These are phyloP conservation scores for Andricus quercusramuli DNA, from an alignment of 2,888 invertebrate genomes.

Conservation along the genomic window DNA sequence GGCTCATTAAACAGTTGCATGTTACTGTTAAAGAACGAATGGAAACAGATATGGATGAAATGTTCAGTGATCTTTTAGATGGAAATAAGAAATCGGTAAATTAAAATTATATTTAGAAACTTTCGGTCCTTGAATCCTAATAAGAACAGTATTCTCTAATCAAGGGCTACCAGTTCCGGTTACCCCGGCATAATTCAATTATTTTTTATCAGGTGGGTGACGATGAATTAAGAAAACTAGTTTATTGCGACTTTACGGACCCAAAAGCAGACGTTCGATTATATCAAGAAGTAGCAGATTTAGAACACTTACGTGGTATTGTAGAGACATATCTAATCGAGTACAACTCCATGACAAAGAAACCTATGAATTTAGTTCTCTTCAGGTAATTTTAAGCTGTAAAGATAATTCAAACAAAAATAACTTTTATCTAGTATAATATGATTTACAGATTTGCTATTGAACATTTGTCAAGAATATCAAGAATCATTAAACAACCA, in stretches of 20 bases:
- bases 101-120: not conserved
- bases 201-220: constrained; percentile 84
- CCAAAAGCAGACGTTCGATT: constrained; percentile 93
- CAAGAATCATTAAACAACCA: constrained; percentile 94
- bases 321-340: constrained; percentile 94
- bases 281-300: constrained; percentile 92
- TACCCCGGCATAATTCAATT: not conserved
- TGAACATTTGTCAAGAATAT: constrained; percentile 95
- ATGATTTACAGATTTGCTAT: constrained; percentile 89
- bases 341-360: constrained; percentile 96
- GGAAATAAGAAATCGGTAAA: constrained; percentile 62
- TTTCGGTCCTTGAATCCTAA: too few species aligned
- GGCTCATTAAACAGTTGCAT: constrained; percentile 88
- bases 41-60: constrained; percentile 84
- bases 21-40: constrained; percentile 82
- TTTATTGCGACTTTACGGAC: constrained; percentile 97
- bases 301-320: constrained; percentile 88
- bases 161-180: too few species aligned
- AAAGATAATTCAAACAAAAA: not conserved
- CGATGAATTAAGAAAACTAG: constrained; percentile 89
- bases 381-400: constrained; percentile 82
- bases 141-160: too few species aligned
- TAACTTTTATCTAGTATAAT: too few species aligned
- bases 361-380: constrained; percentile 96
- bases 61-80: constrained; percentile 85